Evolutionary conservation across 2,113 vertebrate species (phyloP), one percentile per base, ranked within the genome.

Genomic region (Notechis scutatus): DNA sequence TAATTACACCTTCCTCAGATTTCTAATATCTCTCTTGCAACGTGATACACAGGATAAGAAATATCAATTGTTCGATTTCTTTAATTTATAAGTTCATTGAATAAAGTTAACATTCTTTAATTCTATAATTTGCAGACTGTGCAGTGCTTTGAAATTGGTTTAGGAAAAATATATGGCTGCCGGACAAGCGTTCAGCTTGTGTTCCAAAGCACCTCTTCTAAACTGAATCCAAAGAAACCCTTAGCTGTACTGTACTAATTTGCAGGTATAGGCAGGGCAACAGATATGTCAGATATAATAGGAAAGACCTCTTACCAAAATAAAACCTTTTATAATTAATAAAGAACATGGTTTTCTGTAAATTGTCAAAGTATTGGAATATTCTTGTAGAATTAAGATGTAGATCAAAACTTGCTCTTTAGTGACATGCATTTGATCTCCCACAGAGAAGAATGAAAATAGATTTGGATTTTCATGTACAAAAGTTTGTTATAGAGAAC

Each of bases 1-100:
- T 74, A 69, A 92, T 96, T 23, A 54, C 91, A 21, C 42, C 87
- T 50, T 94, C 92, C 90, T 95, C 89, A 92, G 29, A 93, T 47
- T 94, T 94, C 55, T 87, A 2, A n/a, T 93, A 54, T 91, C 74
- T 94, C 91, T 95, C 52, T 69, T 39, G 92, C 55, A 64, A 55
- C 64, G 87, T 95, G 88, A 88, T 55, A 90, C 92, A 52, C 54
- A 87, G 89, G 92, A 93, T 90, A 57, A 50, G 54, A 86, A 93
- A 93, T n/a, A 23, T 86, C 88, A 42, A 42, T 93, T 34, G 29
- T 85, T 85, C 54, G 42, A 45, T 85, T 92, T 89, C 54, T 47
- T 81, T 57, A 24, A 34, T 90, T 50, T 21, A 59, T 42, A 92
- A 39, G 34, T 45, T 39, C 54, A 45, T 64, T 26, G 23, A 74